Evolutionary conservation across 2,797 vertebrate species (phyloP).

Genomic region (Craterocephalus amniculus): DNA sequence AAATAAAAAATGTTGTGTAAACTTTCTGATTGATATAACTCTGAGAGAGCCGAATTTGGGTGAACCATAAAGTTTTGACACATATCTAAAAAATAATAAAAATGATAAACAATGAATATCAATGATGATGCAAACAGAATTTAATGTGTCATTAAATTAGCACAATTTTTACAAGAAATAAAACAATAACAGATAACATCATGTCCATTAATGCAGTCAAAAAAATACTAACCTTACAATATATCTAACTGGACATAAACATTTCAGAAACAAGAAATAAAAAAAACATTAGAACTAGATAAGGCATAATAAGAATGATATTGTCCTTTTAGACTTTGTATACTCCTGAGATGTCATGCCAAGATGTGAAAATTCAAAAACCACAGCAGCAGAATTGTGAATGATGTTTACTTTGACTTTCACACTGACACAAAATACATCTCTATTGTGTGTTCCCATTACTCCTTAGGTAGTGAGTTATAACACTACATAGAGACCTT

Average conservation of each 20-base stretch:
- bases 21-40: constrained; percentile 29
- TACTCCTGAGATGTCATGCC: constrained; percentile 3
- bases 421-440: constrained; percentile 30
- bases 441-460: constrained; percentile 19
- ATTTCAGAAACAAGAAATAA: background rate
- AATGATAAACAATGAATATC: background rate
- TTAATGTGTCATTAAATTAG: constrained; percentile 26
- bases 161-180: constrained; percentile 17
- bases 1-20: constrained; percentile 83
- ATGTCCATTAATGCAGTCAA: too few species aligned
- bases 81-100: background rate
- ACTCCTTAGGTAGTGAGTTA: constrained; percentile 55
- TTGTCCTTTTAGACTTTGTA: background rate
- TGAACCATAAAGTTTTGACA: background rate
- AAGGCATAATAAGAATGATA: constrained; percentile 14
- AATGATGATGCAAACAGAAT: background rate
- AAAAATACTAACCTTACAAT: background rate
- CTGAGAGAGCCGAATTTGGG: background rate
- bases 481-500: constrained; percentile 14
- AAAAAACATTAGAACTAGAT: constrained; percentile 2
- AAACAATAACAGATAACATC: constrained; percentile 2
- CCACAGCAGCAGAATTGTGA: constrained; percentile 11
- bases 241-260: background rate
- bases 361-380: constrained; percentile 9
- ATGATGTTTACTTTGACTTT: constrained; percentile 33